Conservation (phyloP, 2,797 vertebrate species). For the Enteromius viviparus region DNA sequence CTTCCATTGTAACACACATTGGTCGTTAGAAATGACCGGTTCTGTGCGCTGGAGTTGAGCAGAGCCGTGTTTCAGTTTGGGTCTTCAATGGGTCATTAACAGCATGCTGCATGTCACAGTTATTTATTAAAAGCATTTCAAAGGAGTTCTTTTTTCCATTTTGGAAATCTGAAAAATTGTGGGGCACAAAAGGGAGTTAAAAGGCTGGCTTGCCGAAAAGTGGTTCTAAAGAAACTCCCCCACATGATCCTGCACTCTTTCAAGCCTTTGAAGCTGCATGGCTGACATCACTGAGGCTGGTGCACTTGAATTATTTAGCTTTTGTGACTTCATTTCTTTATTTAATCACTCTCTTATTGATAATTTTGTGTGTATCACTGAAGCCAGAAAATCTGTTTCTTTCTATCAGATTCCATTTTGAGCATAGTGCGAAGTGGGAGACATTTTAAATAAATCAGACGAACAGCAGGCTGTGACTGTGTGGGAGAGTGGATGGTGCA, state of each 20-base stretch:
- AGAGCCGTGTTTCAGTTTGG: conserved; percentile 4
- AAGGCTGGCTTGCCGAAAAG: conserved; percentile 17
- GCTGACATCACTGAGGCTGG: conserved; percentile 27
- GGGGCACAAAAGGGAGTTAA: conserved; percentile 32
- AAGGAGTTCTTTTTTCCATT: conserved; percentile 6
- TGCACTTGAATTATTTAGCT: conserved; percentile 40
- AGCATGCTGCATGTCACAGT: conserved; percentile 16
- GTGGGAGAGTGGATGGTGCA: background rate
- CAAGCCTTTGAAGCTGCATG: conserved; percentile 40
- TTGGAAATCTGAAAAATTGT: conserved; percentile 39
- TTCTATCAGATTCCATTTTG: background rate
- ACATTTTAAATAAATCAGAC: conserved; percentile 2
- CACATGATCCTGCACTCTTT: conserved; percentile 20
- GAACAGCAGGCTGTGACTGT: background rate
- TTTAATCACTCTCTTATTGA: conserved; percentile 39
- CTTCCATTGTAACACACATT: conserved; percentile 7
- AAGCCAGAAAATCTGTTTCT: background rate
- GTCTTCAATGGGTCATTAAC: conserved; percentile 40
- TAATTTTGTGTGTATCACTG: background rate
- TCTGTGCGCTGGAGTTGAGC: background rate
- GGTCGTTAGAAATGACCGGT: background rate
- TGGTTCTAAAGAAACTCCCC: conserved; percentile 44
- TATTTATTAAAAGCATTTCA: conserved; percentile 48
- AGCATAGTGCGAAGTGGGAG: background rate
- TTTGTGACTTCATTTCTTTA: conserved; percentile 10